Evolutionary conservation across 2,797 vertebrate genomes (phyloP), one percentile per base, ranked within the genome.

Genomic region (Sorex maritimensis): DNA sequence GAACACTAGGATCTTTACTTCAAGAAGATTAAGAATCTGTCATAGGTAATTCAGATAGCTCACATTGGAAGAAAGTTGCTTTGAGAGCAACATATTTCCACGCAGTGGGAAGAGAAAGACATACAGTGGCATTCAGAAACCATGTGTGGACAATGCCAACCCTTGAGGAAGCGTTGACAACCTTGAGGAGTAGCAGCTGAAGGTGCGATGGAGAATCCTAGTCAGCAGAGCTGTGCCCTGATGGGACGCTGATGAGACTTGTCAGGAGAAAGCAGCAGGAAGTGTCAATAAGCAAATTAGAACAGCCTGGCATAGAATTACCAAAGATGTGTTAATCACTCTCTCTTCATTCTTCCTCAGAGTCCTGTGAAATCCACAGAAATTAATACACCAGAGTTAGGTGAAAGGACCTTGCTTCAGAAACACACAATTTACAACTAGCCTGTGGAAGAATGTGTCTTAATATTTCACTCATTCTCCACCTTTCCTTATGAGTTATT

Each of bases 321-420:
- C 61, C 38, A 89, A 75, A 86, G 81, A 93, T 93, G 77, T 92
- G 73, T 92, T 97, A 83, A 94, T 94, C 96, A 92, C 19, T 92
- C 26, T 46, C 61, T 90, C 30, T 68, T 89, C 30, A 69, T 89
- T 93, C 41, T 93, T 81, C 14, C 30, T 73, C 78, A 24, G 34
- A 83, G 71, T 83, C n/a, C 61, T 85, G 15, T n/a, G 74, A 49
- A 79, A 24, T 68, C 58, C 75, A 74, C 46, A 58, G 67, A 82
- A 93, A 95, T 91, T 85, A 90, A 92, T 86, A 82, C 7, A 34
- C 17, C 21, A 6, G 24, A 77, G 82, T 85, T 92, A 68, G 19
- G 21, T 91, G 26, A 92, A 14, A 88, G 15, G 81, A 87, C 91
- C 63, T 93, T 30, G 58, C 80, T 96, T 95, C 24, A 34, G 90